phyloP scores from a whole-genome alignment of 2,797 vertebrate genomes.

The Argyrosomus regius region DNA sequence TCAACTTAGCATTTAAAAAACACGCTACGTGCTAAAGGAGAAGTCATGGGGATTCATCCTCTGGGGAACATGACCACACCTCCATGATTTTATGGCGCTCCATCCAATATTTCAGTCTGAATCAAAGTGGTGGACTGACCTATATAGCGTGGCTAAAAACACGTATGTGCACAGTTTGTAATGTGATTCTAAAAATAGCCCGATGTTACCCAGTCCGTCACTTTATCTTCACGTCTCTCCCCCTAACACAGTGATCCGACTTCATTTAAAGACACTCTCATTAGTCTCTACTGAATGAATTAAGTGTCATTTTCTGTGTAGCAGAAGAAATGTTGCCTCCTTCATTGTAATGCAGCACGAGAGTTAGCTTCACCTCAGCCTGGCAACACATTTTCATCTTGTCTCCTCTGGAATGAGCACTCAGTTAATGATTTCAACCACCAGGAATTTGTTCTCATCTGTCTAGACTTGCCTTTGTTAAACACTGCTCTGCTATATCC shows the following conservation, averaged over 20 bases:
- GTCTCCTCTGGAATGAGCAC: constrained; percentile 41
- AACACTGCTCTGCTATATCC: constrained; percentile 5
- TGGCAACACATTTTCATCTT: constrained; percentile 36
- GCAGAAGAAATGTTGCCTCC: not conserved
- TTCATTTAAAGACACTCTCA: not conserved
- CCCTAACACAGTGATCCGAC: not conserved
- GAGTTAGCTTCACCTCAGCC: constrained; percentile 22
- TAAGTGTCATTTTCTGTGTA: not conserved
- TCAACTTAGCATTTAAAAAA: not conserved
- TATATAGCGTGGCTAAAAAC: not conserved
- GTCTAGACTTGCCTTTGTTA: constrained; percentile 64
- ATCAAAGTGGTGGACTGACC: not conserved
- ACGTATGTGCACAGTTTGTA: not conserved
- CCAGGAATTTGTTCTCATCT: constrained; percentile 49
- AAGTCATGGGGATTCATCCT: not conserved
- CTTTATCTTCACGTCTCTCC: not conserved
- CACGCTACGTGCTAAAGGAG: not conserved
- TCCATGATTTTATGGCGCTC: too few relatives aligned
- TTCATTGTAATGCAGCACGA: not conserved
- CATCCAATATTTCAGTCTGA: not conserved
- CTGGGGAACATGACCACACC: too few relatives aligned
- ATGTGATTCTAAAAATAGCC: not conserved
- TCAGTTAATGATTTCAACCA: constrained; percentile 52
- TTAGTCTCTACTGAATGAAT: not conserved
- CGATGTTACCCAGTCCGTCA: not conserved